phyloP scores from a whole-genome alignment of 2,113 vertebrate genomes.

The Uria aalge region DNA sequence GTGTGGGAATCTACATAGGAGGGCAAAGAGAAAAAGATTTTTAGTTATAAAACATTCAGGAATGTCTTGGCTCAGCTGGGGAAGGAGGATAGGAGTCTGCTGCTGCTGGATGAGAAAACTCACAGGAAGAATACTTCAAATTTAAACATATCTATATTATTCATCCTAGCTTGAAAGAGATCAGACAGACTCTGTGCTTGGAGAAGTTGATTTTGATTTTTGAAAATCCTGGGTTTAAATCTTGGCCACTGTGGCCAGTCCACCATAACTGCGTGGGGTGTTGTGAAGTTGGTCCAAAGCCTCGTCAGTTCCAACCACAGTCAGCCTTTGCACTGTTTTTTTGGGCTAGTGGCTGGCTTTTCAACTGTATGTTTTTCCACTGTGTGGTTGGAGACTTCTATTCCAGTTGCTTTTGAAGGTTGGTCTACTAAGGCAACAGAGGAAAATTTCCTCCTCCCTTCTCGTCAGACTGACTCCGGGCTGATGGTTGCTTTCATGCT shows the following conservation, averaged over 20 bases:
- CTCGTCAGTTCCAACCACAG: not conserved
- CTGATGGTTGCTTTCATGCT: not conserved
- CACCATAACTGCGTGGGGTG: not conserved
- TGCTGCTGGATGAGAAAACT: not conserved
- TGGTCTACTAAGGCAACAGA: not conserved
- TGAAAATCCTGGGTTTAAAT: not conserved
- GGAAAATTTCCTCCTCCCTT: not conserved
- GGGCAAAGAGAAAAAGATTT: conserved; percentile 33
- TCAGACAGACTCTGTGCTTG: not conserved
- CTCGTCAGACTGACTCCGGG: not conserved
- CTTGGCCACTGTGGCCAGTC: not conserved
- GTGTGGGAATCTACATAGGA: conserved; percentile 41
- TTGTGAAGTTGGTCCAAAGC: not conserved
- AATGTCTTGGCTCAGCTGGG: conserved; percentile 1
- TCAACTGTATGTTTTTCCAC: not conserved
- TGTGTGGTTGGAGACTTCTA: not conserved
- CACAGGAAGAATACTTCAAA: not conserved
- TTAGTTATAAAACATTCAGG: conserved; percentile 55
- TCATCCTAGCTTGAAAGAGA: conserved; percentile 21
- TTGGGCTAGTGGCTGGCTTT: not conserved
- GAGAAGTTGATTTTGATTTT: not conserved
- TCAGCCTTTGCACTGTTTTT: not conserved
- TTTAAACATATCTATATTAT: conserved; percentile 37
- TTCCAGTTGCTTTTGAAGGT: not conserved
- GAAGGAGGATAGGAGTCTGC: conserved; percentile 2